phyloP scores from a whole-genome alignment of 1,140 invertebrate genomes.

The Camponotus pennsylvanicus region DNA sequence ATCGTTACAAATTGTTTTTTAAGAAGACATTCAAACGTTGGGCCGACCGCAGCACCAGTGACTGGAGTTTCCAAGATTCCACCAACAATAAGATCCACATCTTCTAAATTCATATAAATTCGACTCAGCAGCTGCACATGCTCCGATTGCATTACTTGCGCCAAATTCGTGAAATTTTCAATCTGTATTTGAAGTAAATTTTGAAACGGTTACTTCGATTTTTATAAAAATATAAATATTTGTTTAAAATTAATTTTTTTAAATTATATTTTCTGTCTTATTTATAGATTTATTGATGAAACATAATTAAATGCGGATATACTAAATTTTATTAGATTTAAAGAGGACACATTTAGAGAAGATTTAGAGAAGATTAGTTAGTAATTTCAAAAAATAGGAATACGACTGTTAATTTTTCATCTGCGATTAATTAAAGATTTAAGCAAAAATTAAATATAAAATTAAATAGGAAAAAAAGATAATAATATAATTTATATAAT shows the following conservation, averaged over 20 bases:
- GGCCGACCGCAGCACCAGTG: conserved; percentile 93
- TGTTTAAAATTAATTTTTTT: too few relatives aligned
- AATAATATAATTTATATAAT: not conserved
- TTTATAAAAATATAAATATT: not conserved
- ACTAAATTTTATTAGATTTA: too few relatives aligned
- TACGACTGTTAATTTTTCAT: too few relatives aligned
- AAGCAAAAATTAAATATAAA: too few relatives aligned
- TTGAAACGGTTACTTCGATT: not conserved
- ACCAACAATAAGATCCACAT: conserved; percentile 95
- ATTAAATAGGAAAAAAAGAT: not conserved
- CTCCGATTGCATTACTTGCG: conserved; percentile 87
- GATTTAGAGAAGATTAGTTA: too few relatives aligned
- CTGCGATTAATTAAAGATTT: too few relatives aligned
- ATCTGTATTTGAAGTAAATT: conserved; percentile 70
- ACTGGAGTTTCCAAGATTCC: conserved; percentile 93
- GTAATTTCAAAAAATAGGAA: too few relatives aligned
- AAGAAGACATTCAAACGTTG: conserved; percentile 95
- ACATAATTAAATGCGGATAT: too few relatives aligned
- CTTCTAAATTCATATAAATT: conserved; percentile 91
- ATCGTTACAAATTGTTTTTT: conserved; percentile 93
- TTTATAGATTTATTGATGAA: too few relatives aligned
- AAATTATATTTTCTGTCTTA: too few relatives aligned
- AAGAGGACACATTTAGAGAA: too few relatives aligned
- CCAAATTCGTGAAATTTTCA: conserved; percentile 89
- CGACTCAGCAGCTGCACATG: conserved; percentile 88